Evolutionary conservation across 2,113 vertebrate genomes (phyloP).

Genomic region (Globicephala melas): DNA sequence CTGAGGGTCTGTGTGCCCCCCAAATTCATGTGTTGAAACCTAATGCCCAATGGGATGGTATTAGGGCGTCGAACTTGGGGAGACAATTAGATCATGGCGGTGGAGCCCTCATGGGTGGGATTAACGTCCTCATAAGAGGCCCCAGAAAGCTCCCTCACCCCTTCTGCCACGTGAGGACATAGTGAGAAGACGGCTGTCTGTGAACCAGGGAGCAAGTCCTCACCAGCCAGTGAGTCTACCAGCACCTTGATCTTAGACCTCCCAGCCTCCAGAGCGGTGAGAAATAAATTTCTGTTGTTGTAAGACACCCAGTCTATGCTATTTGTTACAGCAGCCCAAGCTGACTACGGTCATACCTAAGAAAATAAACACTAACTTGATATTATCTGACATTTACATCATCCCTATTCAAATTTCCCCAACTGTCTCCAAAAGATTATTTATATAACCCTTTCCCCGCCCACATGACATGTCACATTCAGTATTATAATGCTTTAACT

Average conservation of each 20-base stretch:
- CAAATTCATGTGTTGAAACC: not conserved
- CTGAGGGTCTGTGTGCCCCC: too few species aligned
- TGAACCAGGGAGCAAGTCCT: not conserved
- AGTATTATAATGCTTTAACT: too few species aligned
- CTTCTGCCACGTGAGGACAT: fast-evolving
- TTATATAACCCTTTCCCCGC: fast-evolving
- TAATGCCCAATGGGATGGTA: not conserved
- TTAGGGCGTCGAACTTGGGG: not conserved
- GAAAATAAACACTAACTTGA: not conserved
- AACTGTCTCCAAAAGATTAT: not conserved
- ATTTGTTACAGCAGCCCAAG: not conserved
- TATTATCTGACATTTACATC: not conserved
- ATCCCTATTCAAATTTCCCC: not conserved
- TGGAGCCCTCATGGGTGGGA: not conserved
- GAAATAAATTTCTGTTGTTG: not conserved
- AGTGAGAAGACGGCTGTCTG: fast-evolving
- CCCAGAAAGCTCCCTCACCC: too few species aligned
- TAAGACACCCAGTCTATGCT: not conserved
- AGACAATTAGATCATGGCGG: not conserved
- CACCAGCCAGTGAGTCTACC: not conserved
- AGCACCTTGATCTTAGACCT: too few species aligned
- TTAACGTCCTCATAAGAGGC: not conserved
- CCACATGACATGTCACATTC: not conserved
- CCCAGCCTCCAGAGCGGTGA: too few species aligned
- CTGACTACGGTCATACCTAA: not conserved